Base-by-base conservation (phyloP, 2,113 vertebrate species). In the Psittacula cyanocephala region DNA sequence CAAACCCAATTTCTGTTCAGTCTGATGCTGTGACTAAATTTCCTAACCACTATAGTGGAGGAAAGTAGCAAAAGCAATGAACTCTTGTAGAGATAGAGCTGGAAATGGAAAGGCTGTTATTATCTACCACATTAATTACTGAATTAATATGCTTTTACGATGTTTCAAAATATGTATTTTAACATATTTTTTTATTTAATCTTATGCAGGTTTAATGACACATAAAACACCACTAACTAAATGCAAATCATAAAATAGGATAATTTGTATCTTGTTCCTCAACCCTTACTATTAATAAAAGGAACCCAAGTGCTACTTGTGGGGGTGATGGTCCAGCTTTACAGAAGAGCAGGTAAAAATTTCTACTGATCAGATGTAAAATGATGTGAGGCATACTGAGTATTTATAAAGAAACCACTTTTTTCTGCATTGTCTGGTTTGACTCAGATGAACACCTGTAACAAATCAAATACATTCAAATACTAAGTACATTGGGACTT, bases 111-210 rank as follows among this genome's bases (percentile, higher is more conserved):
- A 95, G 52, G 9, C 7, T 80, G 70, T 83, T 59, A 96, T 94
- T 95, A 94, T 82, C 84, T 86, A 90, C n/a, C 28, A 81, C 27
- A 71, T 91, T 94, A 96, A 95, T 96, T 96, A 98, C 60, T 76
- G 25, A 80, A 95, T 87, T 88, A 57, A 14, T 82, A 52, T 63
- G 74, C 17, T 96, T 96, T 97, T 78, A 62, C 35, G 37, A 60
- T 71, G 55, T 68, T 95, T 84, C 65, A 6, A 95, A 97, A 95
- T 79, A 86, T 6, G 10, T 78, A 96, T 86, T 97, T 97, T 84
- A 86, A 93, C 3, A 11, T 27, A 87, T 53, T 90, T 84, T 94
- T 92, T 17, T 57, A 89, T 89, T 91, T 86, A 65, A 90, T 97
- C 27, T 97, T 92, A 83, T 60, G 23, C 31, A 78, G 46, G 60